Conservation (phyloP, 2,888 invertebrate genomes). For the Pelosia muscerda region DNA sequence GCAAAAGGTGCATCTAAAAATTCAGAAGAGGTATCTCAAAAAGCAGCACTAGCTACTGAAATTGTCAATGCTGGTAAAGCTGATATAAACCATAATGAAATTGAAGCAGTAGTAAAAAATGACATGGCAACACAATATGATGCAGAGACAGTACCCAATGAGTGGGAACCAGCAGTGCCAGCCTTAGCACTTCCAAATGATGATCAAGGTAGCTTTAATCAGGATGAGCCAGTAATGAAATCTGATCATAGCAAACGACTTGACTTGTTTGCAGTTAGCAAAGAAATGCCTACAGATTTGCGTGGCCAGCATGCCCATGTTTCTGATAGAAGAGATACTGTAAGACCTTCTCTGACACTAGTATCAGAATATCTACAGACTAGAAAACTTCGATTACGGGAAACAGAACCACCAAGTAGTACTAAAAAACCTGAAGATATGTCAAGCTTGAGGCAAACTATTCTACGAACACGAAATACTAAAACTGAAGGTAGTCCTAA, state of each 20-base stretch:
- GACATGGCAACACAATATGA: conserved; percentile 81
- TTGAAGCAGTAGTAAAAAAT: conserved; percentile 47
- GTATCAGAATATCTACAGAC: conserved; percentile 79
- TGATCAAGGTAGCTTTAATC: conserved; percentile 63
- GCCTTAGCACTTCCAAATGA: conserved; percentile 65
- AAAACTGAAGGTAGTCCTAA: conserved; percentile 71
- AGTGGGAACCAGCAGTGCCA: conserved; percentile 71
- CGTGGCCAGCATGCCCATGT: conserved; percentile 60
- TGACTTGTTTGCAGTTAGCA: conserved; percentile 79
- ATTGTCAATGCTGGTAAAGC: conserved; percentile 37
- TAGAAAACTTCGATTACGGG: conserved; percentile 72
- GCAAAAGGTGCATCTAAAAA: conserved; percentile 51
- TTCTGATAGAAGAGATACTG: conserved; percentile 51
- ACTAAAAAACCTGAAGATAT: conserved; percentile 69
- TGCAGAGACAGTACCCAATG: conserved; percentile 62
- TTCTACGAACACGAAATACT: conserved; percentile 67
- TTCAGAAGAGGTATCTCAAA: conserved; percentile 36
- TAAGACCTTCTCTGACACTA: conserved; percentile 70
- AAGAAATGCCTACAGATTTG: conserved; percentile 80
- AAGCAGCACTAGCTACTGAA: conserved; percentile 28
- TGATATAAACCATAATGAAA: conserved; percentile 36
- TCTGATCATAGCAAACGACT: conserved; percentile 64
- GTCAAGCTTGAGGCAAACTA: conserved; percentile 74
- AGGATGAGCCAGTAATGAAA: conserved; percentile 58
- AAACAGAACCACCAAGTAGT: conserved; percentile 52